Percentiles rank a stretch among this genome's conserved stretches.
phyloP scores from a whole-genome alignment of 2,113 vertebrate species.

The Panurus biarmicus region DNA sequence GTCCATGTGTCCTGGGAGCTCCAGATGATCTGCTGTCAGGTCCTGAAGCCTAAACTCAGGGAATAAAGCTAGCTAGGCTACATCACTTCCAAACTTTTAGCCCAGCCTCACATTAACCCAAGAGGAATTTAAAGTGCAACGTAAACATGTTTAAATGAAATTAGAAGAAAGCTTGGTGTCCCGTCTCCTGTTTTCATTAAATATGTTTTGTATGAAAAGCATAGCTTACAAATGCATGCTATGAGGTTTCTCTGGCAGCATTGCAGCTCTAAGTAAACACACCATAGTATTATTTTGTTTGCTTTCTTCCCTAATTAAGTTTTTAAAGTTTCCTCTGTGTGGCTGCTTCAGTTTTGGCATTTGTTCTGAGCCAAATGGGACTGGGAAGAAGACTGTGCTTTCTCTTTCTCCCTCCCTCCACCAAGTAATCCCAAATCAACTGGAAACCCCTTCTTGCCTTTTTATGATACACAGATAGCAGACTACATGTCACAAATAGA shows the following conservation, averaged over 20 bases:
- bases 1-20: not conserved
- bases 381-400: not conserved
- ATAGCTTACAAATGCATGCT: constrained; percentile 64
- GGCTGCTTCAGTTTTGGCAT: constrained; percentile 71
- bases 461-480: not conserved
- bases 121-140: constrained; percentile 60
- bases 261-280: constrained; percentile 64
- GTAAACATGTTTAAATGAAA: constrained; percentile 63
- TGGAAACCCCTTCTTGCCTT: not conserved
- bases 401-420: not conserved
- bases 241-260: constrained; percentile 69
- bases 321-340: constrained; percentile 76
- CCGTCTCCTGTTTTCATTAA: constrained; percentile 71
- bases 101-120: constrained; percentile 45
- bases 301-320: constrained; percentile 72
- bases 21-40: not conserved
- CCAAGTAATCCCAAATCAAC: not conserved
- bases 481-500: not conserved
- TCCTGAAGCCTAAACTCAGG: not conserved
- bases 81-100: constrained; percentile 42
- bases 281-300: constrained; percentile 73
- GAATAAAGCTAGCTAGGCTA: not conserved
- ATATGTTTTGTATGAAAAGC: constrained; percentile 66
- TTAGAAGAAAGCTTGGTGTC: constrained; percentile 67
- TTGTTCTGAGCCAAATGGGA: constrained; percentile 29